Percentiles rank a stretch among this genome's conserved stretches.
phyloP scores from a whole-genome alignment of 2,888 invertebrate genomes.

The Scaptomyza flava region DNA sequence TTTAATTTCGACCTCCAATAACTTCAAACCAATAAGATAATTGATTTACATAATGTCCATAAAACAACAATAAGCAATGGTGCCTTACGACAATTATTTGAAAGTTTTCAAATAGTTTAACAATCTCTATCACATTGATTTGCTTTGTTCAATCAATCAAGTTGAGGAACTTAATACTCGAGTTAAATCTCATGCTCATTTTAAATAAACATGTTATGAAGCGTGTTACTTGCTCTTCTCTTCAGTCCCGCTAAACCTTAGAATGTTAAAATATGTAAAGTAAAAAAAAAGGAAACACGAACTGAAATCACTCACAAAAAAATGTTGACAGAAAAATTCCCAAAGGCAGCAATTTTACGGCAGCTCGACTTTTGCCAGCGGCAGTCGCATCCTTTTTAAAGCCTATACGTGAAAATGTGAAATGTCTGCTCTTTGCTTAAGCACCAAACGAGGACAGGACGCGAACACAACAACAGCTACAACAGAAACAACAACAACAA shows the following conservation, averaged over 20 bases:
- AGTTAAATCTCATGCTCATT: constrained; percentile 12
- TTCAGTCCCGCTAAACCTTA: neutral
- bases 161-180: constrained; percentile 9
- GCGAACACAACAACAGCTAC: constrained; percentile 8
- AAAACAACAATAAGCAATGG: neutral
- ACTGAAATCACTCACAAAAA: constrained; percentile 62
- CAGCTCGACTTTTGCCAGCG: constrained; percentile 58
- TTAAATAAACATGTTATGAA: constrained; percentile 25
- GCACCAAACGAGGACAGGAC: constrained; percentile 1
- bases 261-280: constrained; percentile 21
- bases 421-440: constrained; percentile 39
- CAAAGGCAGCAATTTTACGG: constrained; percentile 65
- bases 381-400: constrained; percentile 55
- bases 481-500: constrained; percentile 14
- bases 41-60: no score
- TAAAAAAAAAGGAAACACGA: constrained; percentile 18
- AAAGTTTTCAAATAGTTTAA: neutral
- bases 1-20: no score
- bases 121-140: neutral
- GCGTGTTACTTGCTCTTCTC: constrained; percentile 14
- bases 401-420: constrained; percentile 33
- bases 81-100: neutral
- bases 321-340: constrained; percentile 54
- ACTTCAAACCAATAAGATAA: no score
- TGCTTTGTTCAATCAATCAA: neutral